Conservation (phyloP, 1,140 invertebrate genomes). For the Drosophila persimilis region DNA sequence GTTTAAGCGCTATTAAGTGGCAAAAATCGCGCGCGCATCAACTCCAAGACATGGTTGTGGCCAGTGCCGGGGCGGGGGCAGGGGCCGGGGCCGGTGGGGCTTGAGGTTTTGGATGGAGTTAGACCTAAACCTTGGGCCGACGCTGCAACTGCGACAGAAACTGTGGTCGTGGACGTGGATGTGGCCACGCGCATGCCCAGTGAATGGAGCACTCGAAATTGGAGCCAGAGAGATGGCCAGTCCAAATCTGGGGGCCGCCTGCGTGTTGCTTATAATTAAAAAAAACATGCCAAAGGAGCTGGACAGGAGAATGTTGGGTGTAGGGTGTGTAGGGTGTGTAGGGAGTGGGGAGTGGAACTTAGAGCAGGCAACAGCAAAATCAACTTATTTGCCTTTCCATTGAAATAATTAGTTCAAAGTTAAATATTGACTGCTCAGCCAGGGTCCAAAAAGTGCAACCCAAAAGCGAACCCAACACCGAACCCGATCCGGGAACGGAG, state of each 20-base stretch:
- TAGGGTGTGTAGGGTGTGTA: background rate
- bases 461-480: constrained; percentile 5
- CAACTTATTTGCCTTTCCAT: constrained; percentile 82
- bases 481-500: background rate
- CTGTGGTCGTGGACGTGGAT: constrained; percentile 28
- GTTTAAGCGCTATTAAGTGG: constrained; percentile 83
- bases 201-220: constrained; percentile 38
- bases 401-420: constrained; percentile 83
- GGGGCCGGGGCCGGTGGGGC: too few relatives aligned
- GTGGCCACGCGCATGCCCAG: constrained; percentile 76
- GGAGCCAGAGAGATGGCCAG: background rate
- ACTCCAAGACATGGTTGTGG: constrained; percentile 28
- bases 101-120: too few relatives aligned
- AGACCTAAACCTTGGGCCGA: too few relatives aligned
- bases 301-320: background rate
- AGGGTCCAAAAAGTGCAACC: constrained; percentile 2
- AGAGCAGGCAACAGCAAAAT: constrained; percentile 50
- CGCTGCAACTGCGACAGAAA: too few relatives aligned
- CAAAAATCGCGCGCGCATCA: constrained; percentile 80
- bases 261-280: constrained; percentile 82
- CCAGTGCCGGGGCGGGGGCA: too few relatives aligned
- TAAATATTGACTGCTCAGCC: constrained; percentile 72
- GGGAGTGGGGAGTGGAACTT: background rate
- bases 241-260: constrained; percentile 59
- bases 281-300: constrained; percentile 68